Evolutionary conservation across 1,140 invertebrate species (phyloP), one percentile per base, ranked within the genome.

Genomic region (Lethrus apterus): DNA sequence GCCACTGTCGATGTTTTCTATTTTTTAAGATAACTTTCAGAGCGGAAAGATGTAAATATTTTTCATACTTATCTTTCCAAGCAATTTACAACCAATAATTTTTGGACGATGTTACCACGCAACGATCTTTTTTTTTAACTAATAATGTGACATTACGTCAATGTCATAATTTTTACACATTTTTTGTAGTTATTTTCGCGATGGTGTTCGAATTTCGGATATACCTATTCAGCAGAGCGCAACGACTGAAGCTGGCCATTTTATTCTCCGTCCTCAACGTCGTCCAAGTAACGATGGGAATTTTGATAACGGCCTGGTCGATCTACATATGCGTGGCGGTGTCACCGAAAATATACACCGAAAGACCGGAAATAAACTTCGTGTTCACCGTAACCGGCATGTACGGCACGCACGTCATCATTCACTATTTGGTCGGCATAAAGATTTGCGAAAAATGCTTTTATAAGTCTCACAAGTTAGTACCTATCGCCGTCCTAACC

Each of bases 281-380:
- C 17, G 10, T 42, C 3, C 40, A 42, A 17, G 24, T 42, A 15
- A 5, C 59, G 19, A 10, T 59, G 14, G 62, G 64, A 8, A 41
- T 50, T 24, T 31, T 50, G 32, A 57, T 62, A 26, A 57, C 55
- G 18, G 46, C 34, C 9, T 48, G 45, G 9, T 60, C 64, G 3
- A 34, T 60, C 17, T 66, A 65, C 23, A 49, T 66, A 11, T 54
- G 48, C 17, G 20, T 60, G 21, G 31, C 42, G 5, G 46, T 66
- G 13, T 51, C 62, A 14, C 56, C 63, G 32, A 50, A 56, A 19
- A 48, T 66, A 10, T 56, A 59, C 26, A 50, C 60, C 10, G 64
- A 67, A 53, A 52, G 56, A 35, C 44, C 63, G 7, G 64, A 64
- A 54, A 59, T 67, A 21, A 53, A 52, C 30, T 66, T 64, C 40